Percentiles rank a stretch among this genome's conserved stretches.
These are phyloP conservation scores for Lypha dubia DNA, from an alignment of 2,888 invertebrate species.

Conservation along the genomic window DNA sequence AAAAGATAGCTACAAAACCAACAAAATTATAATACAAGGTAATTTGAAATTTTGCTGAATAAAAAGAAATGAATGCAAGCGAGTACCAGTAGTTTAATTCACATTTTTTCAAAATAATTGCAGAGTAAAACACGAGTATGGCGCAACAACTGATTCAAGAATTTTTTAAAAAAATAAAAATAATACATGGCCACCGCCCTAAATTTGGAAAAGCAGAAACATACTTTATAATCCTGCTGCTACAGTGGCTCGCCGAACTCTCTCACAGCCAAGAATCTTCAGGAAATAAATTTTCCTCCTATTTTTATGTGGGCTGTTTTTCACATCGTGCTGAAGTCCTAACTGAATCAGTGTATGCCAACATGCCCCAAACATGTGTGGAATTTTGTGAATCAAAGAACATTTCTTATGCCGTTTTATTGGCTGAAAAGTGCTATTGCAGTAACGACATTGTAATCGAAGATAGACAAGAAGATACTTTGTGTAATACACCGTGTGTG, in stretches of 20 bases:
- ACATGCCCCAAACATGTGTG: slow-evolving; percentile 80
- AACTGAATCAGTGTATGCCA: slow-evolving; percentile 79
- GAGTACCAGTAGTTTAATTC: slow-evolving; percentile 31
- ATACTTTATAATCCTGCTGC: slow-evolving; percentile 60
- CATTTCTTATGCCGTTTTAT: slow-evolving; percentile 80
- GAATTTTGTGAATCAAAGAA: slow-evolving; percentile 80
- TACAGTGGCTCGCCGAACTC: slow-evolving; percentile 21
- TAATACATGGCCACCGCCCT: slow-evolving; percentile 71
- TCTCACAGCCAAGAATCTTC: slow-evolving; percentile 23
- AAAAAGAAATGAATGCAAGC: slow-evolving; percentile 59
- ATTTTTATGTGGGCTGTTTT: slow-evolving; percentile 81
- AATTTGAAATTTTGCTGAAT: slow-evolving; percentile 51
- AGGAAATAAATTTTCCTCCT: slow-evolving; percentile 72
- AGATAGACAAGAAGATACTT: slow-evolving; percentile 83
- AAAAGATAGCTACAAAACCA: slow-evolving; percentile 35
- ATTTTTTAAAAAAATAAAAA: slow-evolving; percentile 36
- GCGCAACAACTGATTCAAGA: slow-evolving; percentile 52
- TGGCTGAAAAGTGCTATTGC: slow-evolving; percentile 80
- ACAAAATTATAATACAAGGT: slow-evolving; percentile 60
- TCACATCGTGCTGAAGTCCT: slow-evolving; percentile 79
- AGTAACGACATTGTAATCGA: slow-evolving; percentile 75
- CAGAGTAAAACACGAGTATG: slow-evolving; percentile 57
- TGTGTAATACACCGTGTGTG: slow-evolving; percentile 86
- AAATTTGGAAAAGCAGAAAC: slow-evolving; percentile 34
- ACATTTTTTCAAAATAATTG: slow-evolving; percentile 53